These are phyloP conservation scores for Threskiornis aethiopicus DNA, from an alignment of 2,797 vertebrate genomes.

Conservation along the genomic window DNA sequence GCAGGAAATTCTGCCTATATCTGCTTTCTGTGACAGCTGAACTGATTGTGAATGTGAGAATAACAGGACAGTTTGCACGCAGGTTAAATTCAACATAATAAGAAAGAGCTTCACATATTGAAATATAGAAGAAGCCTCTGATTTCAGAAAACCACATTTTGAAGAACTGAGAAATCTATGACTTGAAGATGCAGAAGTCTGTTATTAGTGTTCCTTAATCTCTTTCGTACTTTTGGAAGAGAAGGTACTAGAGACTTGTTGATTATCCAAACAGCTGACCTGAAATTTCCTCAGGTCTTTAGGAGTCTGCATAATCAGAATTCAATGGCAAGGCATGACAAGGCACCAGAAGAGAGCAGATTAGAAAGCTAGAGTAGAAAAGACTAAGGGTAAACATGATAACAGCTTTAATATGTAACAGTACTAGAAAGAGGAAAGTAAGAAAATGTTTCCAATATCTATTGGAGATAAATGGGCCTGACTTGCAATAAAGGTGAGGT, in stretches of 20 bases:
- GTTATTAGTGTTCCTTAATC: background rate
- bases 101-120: background rate
- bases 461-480: background rate
- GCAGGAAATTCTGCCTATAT: background rate
- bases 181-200: background rate
- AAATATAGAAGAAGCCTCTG: background rate
- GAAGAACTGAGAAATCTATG: background rate
- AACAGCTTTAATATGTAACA: background rate
- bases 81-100: background rate
- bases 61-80: background rate
- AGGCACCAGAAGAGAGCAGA: background rate
- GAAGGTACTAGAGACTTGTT: background rate
- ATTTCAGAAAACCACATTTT: background rate
- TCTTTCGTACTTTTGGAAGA: background rate
- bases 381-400: background rate
- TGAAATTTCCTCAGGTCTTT: background rate
- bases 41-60: background rate
- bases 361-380: background rate
- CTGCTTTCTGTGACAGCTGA: background rate
- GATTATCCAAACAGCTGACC: background rate
- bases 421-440: background rate
- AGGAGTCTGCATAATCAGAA: background rate
- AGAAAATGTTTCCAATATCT: background rate
- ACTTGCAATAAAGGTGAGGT: background rate
- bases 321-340: background rate